Conservation (phyloP, 2,797 vertebrate species). For the Muscicapa comitata region DNA sequence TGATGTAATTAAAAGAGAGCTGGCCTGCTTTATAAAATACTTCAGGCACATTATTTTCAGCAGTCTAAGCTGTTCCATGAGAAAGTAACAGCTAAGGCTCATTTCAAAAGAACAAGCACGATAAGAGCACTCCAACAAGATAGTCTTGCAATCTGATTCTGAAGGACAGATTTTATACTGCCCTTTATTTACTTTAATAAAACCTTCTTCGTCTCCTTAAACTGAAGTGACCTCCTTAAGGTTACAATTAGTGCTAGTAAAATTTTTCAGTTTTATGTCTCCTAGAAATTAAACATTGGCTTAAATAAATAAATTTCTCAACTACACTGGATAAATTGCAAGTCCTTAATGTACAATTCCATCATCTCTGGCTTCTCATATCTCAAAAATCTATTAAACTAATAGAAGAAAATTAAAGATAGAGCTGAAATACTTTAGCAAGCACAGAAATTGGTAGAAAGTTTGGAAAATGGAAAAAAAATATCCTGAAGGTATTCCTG, state of each 20-base stretch:
- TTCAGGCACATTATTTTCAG: neutral
- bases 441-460: neutral
- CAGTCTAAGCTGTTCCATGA: neutral
- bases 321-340: neutral
- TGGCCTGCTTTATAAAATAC: neutral
- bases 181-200: neutral
- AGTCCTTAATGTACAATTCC: neutral
- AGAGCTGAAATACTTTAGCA: neutral
- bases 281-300: neutral
- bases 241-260: neutral
- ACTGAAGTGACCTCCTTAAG: neutral
- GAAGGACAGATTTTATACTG: neutral
- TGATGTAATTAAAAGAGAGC: slow-evolving; percentile 14
- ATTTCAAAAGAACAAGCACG: neutral
- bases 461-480: neutral
- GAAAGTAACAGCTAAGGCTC: neutral
- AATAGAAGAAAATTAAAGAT: neutral
- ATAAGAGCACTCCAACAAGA: neutral
- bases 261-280: neutral
- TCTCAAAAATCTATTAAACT: neutral
- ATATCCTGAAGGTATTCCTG: neutral
- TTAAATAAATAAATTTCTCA: neutral
- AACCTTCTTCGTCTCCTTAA: neutral
- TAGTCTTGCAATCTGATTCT: neutral
- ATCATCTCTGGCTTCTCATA: neutral